Percentiles rank a stretch among this genome's conserved stretches.
Conservation (phyloP, 1,140 invertebrate species). For the Octopus bimaculoides region DNA sequence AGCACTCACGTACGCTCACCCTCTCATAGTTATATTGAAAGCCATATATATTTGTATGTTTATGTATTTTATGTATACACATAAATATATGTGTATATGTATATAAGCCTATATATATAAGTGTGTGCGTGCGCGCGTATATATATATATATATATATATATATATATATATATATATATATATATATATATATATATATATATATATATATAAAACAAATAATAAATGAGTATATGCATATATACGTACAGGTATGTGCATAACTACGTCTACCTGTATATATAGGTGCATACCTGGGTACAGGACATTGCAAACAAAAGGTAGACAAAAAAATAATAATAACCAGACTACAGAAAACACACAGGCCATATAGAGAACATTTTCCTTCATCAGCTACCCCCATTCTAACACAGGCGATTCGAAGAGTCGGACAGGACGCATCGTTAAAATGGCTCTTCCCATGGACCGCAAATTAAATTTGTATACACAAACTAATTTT, state of each 20-base stretch:
- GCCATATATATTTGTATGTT: neutral
- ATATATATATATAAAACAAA: too few species aligned
- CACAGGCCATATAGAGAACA: too few species aligned
- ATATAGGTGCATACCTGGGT: too few species aligned
- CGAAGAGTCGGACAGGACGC: too few species aligned
- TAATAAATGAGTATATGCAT: neutral
- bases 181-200: neutral
- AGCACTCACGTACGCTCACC: neutral
- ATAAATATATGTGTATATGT: neutral
- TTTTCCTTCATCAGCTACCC: too few species aligned
- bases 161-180: slow-evolving; percentile 4
- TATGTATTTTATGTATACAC: neutral
- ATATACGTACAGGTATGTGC: neutral
- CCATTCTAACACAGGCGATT: too few species aligned
- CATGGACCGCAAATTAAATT: too few species aligned
- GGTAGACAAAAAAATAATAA: too few species aligned
- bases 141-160: neutral
- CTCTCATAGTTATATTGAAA: neutral
- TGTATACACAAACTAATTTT: too few species aligned
- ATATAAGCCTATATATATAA: neutral
- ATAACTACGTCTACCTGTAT: neutral
- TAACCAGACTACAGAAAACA: too few species aligned
- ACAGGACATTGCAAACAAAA: too few species aligned
- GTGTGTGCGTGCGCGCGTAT: neutral
- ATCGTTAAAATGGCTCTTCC: too few species aligned